Base-by-base conservation (phyloP, 2,113 vertebrate genomes). In the Pipa parva region DNA sequence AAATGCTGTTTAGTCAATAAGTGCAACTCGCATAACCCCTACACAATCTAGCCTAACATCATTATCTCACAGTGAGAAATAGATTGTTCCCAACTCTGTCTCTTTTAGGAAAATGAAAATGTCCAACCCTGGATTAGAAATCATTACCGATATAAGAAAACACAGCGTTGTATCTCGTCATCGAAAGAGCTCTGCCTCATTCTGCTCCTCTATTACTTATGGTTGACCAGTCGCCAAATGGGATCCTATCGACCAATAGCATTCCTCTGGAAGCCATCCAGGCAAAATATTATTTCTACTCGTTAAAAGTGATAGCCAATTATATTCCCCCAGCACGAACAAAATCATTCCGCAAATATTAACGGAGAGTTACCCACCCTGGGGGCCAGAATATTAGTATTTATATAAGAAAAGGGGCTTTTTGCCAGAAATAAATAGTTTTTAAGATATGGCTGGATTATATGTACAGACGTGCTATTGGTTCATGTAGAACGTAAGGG, bases 141-240 rank as follows among this genome's bases (percentile, higher is more conserved):
- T 46, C 26, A 57, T 57, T 39, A n/a, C 25, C 9, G 24, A 29
- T 57, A 48, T 46, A 36, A 57, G 63, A 57, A 66, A 66, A 66
- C 52, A 66, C 54, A 57, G 48, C 33, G 54, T 57, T 56, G 63
- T 57, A 42, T 66, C 63, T 55, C 37, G 24, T 46, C 63, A 66
- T 66, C 63, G n/a, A 66, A 66, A 66, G 63, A 25, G 18, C 27
- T 46, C 10, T 21, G 39, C 52, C 46, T 66, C 29, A 57, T 66
- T 57, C 33, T n/a, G 28, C 4, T 57, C 10, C 57, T 66, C 57
- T 66, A 65, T 55, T 21, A 57, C 54, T 46, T 57, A 26, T 26
- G 48, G 48, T 48, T 66, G 52, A 57, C 46, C 63, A 5, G 10
- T 17, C 37, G 52, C 63, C 63, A 66, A 39, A 7, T 1, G 31